Evolutionary conservation across 2,113 vertebrate genomes (phyloP).

Genomic region (Glareola pratincola): DNA sequence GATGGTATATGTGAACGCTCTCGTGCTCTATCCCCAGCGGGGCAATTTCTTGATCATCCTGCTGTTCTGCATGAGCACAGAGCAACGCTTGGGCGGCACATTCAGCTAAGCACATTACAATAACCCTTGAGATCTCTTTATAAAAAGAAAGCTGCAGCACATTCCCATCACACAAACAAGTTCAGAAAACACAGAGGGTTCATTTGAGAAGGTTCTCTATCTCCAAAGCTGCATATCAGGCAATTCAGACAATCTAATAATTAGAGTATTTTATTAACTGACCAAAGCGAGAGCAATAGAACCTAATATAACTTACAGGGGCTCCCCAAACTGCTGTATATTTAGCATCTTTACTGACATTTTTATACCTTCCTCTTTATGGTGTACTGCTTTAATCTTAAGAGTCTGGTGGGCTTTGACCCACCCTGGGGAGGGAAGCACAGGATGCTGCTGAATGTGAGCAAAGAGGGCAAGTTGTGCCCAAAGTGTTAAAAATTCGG

Average conservation of each 20-base stretch:
- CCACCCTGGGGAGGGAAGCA: background rate
- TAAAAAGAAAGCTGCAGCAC: background rate
- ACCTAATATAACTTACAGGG: background rate
- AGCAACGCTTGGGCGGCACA: rapidly evolving
- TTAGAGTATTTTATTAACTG: constrained; percentile 7
- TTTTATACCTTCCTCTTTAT: background rate
- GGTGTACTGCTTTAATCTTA: background rate
- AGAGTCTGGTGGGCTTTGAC: background rate
- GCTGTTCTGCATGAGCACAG: background rate
- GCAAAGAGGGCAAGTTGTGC: background rate
- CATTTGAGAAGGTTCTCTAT: background rate
- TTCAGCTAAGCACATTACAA: background rate
- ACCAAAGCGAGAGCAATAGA: background rate
- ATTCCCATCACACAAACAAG: background rate
- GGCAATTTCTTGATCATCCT: background rate
- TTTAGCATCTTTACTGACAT: background rate
- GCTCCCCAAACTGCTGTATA: background rate
- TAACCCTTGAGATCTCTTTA: background rate
- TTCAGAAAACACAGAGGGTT: background rate
- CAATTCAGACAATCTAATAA: background rate
- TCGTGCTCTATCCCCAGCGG: background rate
- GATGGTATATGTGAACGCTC: background rate
- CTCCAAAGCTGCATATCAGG: background rate
- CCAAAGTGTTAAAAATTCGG: background rate
- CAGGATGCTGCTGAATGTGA: background rate